Evolutionary conservation across 2,113 vertebrate species (phyloP).

Genomic region (Zeus faber): DNA sequence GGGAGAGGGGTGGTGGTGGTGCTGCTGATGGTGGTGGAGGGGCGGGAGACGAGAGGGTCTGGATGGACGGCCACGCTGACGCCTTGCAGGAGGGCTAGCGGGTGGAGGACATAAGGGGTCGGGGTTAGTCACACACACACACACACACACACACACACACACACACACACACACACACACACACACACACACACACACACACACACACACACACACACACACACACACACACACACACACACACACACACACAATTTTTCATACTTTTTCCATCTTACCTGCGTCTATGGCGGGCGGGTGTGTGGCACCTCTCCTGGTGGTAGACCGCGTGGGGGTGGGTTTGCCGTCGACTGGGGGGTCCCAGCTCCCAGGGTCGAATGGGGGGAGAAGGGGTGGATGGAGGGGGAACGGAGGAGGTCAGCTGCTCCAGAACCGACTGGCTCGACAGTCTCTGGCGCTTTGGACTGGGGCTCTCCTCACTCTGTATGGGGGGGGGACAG

Average conservation of each 20-base stretch:
- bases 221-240: too few species aligned
- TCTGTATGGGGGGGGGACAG: conserved; percentile 62
- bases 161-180: too few species aligned
- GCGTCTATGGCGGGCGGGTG: conserved; percentile 90
- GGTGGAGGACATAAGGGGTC: neutral
- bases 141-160: too few species aligned
- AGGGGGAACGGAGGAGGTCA: conserved; percentile 80
- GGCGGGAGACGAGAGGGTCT: conserved; percentile 85
- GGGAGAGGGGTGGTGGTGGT: conserved; percentile 74
- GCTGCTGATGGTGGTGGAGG: conserved; percentile 70
- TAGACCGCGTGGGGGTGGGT: conserved; percentile 86
- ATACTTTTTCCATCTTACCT: conserved; percentile 71
- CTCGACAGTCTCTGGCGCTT: conserved; percentile 93
- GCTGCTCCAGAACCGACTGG: conserved; percentile 91
- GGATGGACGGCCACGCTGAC: conserved; percentile 90
- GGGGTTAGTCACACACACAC: neutral
- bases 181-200: too few species aligned
- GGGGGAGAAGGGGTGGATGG: conserved; percentile 92
- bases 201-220: too few species aligned
- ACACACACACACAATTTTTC: neutral
- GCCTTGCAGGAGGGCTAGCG: conserved; percentile 86
- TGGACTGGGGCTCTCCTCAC: conserved; percentile 93
- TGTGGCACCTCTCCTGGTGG: conserved; percentile 93
- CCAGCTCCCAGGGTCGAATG: conserved; percentile 96
- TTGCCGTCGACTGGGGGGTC: conserved; percentile 85